These are phyloP conservation scores for Momotus momota DNA, from an alignment of 2,797 vertebrate species.

Conservation along the genomic window DNA sequence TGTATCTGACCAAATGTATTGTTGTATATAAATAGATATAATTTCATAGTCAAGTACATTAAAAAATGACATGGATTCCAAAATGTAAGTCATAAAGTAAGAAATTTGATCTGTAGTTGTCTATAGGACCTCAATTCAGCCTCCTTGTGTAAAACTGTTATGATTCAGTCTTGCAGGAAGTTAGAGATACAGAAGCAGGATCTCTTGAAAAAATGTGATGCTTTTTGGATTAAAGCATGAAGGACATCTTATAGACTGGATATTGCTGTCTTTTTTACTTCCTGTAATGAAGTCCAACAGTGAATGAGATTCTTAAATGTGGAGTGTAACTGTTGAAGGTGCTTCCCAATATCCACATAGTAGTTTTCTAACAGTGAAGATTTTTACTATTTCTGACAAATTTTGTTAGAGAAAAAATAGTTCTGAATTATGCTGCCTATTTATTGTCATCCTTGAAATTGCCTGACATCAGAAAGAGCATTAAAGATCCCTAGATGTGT, in stretches of 20 bases:
- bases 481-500: background rate
- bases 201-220: background rate
- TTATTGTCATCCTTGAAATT: slow-evolving; percentile 6
- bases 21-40: background rate
- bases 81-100: background rate
- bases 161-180: background rate
- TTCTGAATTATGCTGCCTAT: background rate
- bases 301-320: background rate
- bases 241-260: background rate
- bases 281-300: background rate
- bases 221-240: background rate
- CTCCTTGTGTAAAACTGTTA: background rate
- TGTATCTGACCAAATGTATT: background rate
- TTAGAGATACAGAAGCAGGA: background rate
- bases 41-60: background rate
- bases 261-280: background rate
- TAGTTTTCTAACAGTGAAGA: background rate
- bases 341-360: background rate
- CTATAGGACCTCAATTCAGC: background rate
- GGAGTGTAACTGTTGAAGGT: background rate
- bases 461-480: slow-evolving; percentile 3
- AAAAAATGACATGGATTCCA: background rate
- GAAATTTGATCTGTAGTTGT: background rate
- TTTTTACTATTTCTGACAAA: background rate
- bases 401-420: background rate